Conservation (phyloP, 2,113 vertebrate species). For the Craseonycteris thonglongyai region DNA sequence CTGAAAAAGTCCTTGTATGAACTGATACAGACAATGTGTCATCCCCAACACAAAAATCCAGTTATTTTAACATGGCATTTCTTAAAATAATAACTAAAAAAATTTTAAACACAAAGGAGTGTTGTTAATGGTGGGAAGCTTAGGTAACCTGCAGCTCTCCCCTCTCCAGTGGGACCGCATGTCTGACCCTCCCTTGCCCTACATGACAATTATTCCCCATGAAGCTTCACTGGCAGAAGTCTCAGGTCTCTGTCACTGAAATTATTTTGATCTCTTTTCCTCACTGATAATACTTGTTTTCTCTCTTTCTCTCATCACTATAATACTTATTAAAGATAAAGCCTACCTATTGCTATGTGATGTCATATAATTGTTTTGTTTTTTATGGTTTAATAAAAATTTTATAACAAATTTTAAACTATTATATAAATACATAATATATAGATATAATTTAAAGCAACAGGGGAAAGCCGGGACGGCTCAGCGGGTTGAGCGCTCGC, state of each 20-base stretch:
- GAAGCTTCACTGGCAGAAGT: neutral
- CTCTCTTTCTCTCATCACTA: neutral
- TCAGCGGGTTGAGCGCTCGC: too few relatives aligned
- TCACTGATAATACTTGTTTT: neutral
- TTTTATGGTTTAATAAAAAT: neutral
- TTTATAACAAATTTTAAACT: neutral
- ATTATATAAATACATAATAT: neutral
- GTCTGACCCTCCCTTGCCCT: neutral
- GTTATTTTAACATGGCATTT: neutral
- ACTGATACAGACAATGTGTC: neutral
- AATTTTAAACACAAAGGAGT: neutral
- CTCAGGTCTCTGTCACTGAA: neutral
- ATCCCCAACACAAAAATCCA: neutral
- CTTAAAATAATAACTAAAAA: neutral
- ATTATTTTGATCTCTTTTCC: neutral
- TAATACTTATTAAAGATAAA: neutral
- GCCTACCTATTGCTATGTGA: neutral
- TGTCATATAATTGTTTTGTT: neutral
- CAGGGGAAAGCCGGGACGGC: too few relatives aligned
- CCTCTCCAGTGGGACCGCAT: accelerated
- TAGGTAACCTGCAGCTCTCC: accelerated
- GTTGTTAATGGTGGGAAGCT: too few relatives aligned
- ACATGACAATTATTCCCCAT: too few relatives aligned
- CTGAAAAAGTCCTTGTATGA: neutral
- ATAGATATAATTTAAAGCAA: neutral